A percentile compares a stretch with the other conserved stretches of the same genome.
phyloP scores from a whole-genome alignment of 2,888 invertebrate genomes.

The Acleris laterana region DNA sequence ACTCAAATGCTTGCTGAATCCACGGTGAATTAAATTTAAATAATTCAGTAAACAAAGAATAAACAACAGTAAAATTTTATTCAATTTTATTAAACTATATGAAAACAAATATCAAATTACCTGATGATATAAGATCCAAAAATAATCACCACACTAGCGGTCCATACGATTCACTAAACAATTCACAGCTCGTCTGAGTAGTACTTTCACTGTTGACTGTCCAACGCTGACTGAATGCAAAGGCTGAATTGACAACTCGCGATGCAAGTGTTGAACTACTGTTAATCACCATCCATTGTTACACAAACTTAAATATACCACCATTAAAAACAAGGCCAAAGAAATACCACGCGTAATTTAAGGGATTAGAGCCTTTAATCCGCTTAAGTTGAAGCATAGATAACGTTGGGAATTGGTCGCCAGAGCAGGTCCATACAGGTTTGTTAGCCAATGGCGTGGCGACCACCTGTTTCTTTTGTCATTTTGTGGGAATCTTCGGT shows the following conservation, averaged over 20 bases:
- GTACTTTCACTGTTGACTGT: slow-evolving; percentile 31
- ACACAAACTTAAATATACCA: slow-evolving; percentile 2
- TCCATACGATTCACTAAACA: slow-evolving; percentile 31
- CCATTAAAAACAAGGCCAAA: slow-evolving; percentile 4
- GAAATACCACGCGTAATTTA: slow-evolving; percentile 12
- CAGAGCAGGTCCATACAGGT: slow-evolving; percentile 25
- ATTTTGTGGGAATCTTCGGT: slow-evolving; percentile 27
- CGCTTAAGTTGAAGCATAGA: background rate
- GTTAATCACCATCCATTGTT: slow-evolving; percentile 35
- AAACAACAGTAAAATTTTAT: too few relatives aligned
- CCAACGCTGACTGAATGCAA: slow-evolving; percentile 47
- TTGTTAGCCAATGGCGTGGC: slow-evolving; percentile 13
- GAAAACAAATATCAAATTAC: slow-evolving; percentile 12
- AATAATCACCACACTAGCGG: slow-evolving; percentile 14
- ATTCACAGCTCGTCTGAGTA: slow-evolving; percentile 18
- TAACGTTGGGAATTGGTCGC: background rate
- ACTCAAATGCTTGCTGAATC: too few relatives aligned
- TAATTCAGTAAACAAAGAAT: too few relatives aligned
- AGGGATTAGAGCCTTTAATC: slow-evolving; percentile 9
- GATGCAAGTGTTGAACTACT: slow-evolving; percentile 27
- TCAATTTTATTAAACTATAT: too few relatives aligned
- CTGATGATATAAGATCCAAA: slow-evolving; percentile 21
- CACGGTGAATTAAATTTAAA: too few relatives aligned
- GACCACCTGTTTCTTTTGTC: slow-evolving; percentile 32
- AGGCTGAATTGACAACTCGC: slow-evolving; percentile 35